Evolutionary conservation across 2,888 invertebrate genomes (phyloP).

Genomic region (Drosophila longiperda): DNA sequence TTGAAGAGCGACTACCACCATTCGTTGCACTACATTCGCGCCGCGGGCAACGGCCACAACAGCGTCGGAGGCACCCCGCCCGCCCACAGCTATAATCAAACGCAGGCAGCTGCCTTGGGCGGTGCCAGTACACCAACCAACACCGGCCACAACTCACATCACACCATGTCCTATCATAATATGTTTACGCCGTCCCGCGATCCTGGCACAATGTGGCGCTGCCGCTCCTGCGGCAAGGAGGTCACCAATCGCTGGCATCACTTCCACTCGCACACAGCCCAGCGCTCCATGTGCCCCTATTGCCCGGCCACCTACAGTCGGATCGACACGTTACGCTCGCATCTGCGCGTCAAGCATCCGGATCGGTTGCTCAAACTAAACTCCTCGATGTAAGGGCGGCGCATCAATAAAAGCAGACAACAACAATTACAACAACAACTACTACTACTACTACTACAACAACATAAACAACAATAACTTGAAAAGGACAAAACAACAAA

Average conservation of each 20-base stretch:
- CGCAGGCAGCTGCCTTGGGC: slow-evolving; percentile 55
- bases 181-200: slow-evolving; percentile 91
- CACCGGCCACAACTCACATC: slow-evolving; percentile 83
- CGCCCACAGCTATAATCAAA: slow-evolving; percentile 74
- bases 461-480: background rate
- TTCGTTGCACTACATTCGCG: slow-evolving; percentile 80
- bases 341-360: slow-evolving; percentile 91
- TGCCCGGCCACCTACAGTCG: slow-evolving; percentile 95
- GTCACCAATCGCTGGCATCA: slow-evolving; percentile 95
- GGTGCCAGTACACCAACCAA: slow-evolving; percentile 55
- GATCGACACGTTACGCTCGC: slow-evolving; percentile 93
- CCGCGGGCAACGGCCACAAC: slow-evolving; percentile 71
- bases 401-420: slow-evolving; percentile 10
- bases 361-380: slow-evolving; percentile 84
- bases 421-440: slow-evolving; percentile 37
- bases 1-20: slow-evolving; percentile 84
- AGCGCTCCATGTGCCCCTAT: slow-evolving; percentile 92
- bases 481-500: slow-evolving; percentile 10
- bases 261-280: slow-evolving; percentile 93
- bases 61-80: slow-evolving; percentile 65
- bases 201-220: slow-evolving; percentile 91
- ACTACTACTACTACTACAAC: slow-evolving; percentile 15
- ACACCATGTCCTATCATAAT: slow-evolving; percentile 91
- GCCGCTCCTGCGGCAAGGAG: slow-evolving; percentile 93
- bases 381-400: slow-evolving; percentile 81